Conservation (phyloP, 1,140 invertebrate species). For the Aphelinus certus region DNA sequence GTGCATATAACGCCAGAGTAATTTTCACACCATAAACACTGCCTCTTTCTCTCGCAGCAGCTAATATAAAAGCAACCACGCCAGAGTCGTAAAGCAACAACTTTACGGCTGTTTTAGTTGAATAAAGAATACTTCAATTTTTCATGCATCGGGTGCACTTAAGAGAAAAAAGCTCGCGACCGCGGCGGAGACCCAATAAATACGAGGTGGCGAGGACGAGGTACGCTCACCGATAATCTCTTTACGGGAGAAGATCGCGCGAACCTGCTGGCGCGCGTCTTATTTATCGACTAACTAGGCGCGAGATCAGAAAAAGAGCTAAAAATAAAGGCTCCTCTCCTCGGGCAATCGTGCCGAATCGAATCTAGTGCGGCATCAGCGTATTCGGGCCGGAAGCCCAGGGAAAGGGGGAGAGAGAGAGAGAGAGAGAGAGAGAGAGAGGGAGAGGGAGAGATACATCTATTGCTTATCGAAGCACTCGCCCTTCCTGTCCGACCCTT, state of each 20-base stretch:
- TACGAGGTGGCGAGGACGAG: neutral
- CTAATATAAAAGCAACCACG: no score
- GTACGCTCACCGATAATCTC: conserved; percentile 48
- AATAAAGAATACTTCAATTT: neutral
- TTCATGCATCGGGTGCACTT: neutral
- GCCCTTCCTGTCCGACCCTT: neutral
- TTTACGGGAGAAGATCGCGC: conserved; percentile 43
- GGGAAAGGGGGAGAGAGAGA: conserved; percentile 26
- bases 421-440: conserved; percentile 40
- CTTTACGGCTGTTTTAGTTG: neutral
- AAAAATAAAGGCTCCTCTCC: conserved; percentile 45
- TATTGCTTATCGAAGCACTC: conserved; percentile 55
- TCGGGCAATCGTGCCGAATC: conserved; percentile 49
- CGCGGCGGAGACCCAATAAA: neutral
- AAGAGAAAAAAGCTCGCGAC: neutral
- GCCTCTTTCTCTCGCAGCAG: no score
- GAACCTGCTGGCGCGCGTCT: conserved; percentile 45
- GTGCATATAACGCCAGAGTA: no score
- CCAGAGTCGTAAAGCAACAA: conserved; percentile 6
- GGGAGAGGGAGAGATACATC: conserved; percentile 49
- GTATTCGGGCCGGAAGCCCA: conserved; percentile 46
- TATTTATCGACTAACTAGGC: conserved; percentile 45
- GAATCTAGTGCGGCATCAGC: conserved; percentile 54
- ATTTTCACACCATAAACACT: no score
- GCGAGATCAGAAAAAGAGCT: conserved; percentile 28